Base-by-base conservation (phyloP, 2,888 invertebrate species). In the Zele albiditarsus region DNA sequence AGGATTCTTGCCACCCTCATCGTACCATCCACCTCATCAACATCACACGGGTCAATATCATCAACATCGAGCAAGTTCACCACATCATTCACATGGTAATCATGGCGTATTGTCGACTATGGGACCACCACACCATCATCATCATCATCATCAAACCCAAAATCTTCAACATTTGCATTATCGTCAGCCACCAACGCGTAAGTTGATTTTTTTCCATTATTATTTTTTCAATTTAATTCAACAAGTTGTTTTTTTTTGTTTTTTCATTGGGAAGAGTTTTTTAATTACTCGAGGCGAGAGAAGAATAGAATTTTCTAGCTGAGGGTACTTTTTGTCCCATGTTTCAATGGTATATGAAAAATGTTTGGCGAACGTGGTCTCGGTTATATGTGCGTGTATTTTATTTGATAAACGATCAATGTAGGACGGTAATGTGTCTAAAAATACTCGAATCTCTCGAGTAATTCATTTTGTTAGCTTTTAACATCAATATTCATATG, bases 91-190 rank as follows among this genome's bases (percentile, higher is more conserved):
- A 23, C 88, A 87, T 78, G 83, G 82, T 72, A 83, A 81, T 73
- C 88, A 88, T 77, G 80, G 82, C 27, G 87, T 88, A 86, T 84
- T 86, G 42, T 85, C 88, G n/a, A 77, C 87, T 10, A 89, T 89
- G 89, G 89, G 88, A 74, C 89, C 89, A 65, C 89, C 89, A 3
- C 88, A 87, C 69, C 87, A 87, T 70, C 88, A 88, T 76, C 86
- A 88, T 72, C 88, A 87, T 71, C 81, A 81, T 62, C 81, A 81
- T 70, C 87, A 89, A 78, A 81, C 87, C 77, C 87, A 88, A 78
- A 87, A 86, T 80, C 82, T 89, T 14, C 89, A 89, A 67, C 89
- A 89, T 79, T 82, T 88, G 71, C 89, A 88, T 78, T 89, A 89
- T 67, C 87, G 89, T 53, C 88, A 89, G 78, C 86, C 89, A 75